Percentiles rank a stretch among this genome's conserved stretches.
phyloP scores from a whole-genome alignment of 2,888 invertebrate species.

The Plagodis dolabraria region DNA sequence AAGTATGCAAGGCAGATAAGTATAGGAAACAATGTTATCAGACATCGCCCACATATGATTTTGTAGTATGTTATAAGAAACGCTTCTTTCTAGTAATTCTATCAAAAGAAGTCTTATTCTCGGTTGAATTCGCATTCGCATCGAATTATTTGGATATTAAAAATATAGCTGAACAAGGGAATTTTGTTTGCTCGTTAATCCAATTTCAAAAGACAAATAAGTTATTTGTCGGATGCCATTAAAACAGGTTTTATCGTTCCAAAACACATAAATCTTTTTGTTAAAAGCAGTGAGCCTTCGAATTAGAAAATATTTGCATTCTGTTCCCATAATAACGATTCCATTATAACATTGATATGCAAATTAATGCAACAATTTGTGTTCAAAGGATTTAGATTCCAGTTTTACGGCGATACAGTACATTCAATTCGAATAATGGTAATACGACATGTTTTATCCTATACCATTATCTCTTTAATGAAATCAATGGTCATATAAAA shows the following conservation, averaged over 20 bases:
- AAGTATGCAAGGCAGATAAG: constrained; percentile 15
- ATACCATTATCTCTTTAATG: background rate
- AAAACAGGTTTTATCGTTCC: constrained; percentile 28
- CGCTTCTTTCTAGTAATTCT: no score
- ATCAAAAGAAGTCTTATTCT: no score
- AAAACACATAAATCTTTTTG: constrained; percentile 44
- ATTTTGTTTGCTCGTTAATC: background rate
- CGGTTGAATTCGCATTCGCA: no score
- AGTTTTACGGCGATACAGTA: constrained; percentile 44
- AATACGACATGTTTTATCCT: constrained; percentile 1
- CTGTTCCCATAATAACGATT: constrained; percentile 66
- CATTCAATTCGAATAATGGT: constrained; percentile 26
- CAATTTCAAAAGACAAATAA: constrained; percentile 3
- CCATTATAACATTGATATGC: constrained; percentile 66
- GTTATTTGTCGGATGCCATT: constrained; percentile 22
- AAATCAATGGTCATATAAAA: background rate
- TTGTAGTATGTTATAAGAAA: background rate
- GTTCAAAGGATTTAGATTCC: constrained; percentile 58
- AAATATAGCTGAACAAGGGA: no score
- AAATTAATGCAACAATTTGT: constrained; percentile 68
- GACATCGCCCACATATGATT: constrained; percentile 39
- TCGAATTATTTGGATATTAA: no score
- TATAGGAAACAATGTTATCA: constrained; percentile 51
- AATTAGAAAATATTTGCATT: constrained; percentile 63
- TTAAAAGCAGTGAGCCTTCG: constrained; percentile 62